These are phyloP conservation scores for Volucella zonaria DNA, from an alignment of 2,888 invertebrate species.

Conservation along the genomic window DNA sequence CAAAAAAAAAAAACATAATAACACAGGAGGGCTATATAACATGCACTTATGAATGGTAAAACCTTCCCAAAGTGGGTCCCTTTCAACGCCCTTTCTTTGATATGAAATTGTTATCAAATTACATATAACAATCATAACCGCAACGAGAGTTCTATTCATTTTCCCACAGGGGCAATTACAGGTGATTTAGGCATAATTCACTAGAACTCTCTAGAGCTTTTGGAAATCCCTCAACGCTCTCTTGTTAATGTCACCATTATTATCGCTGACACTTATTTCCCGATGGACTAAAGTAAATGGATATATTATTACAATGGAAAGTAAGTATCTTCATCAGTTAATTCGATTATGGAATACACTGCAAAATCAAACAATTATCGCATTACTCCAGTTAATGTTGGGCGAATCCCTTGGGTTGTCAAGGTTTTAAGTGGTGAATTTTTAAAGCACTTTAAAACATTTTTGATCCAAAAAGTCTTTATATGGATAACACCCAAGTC, in stretches of 20 bases:
- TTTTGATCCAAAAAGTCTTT: neutral
- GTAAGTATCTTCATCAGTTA: neutral
- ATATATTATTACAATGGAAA: neutral
- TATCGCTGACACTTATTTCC: neutral
- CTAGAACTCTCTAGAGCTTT: neutral
- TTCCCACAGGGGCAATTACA: constrained; percentile 22
- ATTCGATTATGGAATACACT: neutral
- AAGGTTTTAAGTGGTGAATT: neutral
- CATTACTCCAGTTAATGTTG: no score
- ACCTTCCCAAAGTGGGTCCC: no score
- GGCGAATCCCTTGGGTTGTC: no score
- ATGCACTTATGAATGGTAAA: no score
- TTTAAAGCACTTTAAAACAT: neutral
- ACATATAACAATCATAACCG: no score
- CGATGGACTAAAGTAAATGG: neutral
- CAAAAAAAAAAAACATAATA: no score
- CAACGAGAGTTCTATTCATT: neutral
- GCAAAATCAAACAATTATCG: no score
- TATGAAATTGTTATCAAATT: no score
- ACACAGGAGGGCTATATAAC: no score
- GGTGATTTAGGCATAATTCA: constrained; percentile 5
- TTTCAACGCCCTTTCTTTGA: no score
- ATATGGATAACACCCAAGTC: neutral
- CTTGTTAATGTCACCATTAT: constrained; percentile 1
- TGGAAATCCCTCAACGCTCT: neutral